Evolutionary conservation across 1,140 invertebrate genomes (phyloP), one percentile per base, ranked within the genome.

Genomic region (Wasmannia auropunctata): DNA sequence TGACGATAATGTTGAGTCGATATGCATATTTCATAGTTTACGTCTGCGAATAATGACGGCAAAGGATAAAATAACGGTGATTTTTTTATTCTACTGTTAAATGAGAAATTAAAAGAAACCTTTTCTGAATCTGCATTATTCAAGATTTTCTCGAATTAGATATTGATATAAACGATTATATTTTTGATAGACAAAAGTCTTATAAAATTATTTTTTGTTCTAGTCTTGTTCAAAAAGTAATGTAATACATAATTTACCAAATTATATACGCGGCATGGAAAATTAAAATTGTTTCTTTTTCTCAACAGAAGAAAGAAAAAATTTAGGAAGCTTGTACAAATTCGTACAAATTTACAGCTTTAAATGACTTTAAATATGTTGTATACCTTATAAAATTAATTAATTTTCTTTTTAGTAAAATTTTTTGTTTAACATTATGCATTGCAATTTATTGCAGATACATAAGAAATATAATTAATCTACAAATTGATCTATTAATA

Each of bases 181-280:
- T 5, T 46, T 31, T 49, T 67, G n/a, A 25, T 11, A 6, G 25
- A 51, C 10, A 31, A 31, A 22, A 72, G 19, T 37, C 6, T 54
- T n/a, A 31, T 51, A 51, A 11, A 11, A 31, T 25, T 56, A 74
- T 74, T 58, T 70, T 0, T 34, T 72, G 28, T 34, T 10, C 0
- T 49, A 70, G 31, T 31, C 14, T 51, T n/a, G 14, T 19, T 11
- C 0, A 51, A 70, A 51, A 51, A 70, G 2, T 63, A 10, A 34
- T 62, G 5, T 31, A 67, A 67, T 67, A 67, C n/a, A 72, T 54
- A 25, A 37, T 54, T 72, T 72, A 37, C 11, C 16, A 56, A 37
- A 25, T 74, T 72, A 37, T 72, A 34, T 37, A n/a, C n/a, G 37
- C 3, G 19, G 2, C 31, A 54, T 54, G 0, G 2, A 25, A 51